These are phyloP conservation scores for Lota lota DNA, from an alignment of 2,113 vertebrate species.

Conservation along the genomic window DNA sequence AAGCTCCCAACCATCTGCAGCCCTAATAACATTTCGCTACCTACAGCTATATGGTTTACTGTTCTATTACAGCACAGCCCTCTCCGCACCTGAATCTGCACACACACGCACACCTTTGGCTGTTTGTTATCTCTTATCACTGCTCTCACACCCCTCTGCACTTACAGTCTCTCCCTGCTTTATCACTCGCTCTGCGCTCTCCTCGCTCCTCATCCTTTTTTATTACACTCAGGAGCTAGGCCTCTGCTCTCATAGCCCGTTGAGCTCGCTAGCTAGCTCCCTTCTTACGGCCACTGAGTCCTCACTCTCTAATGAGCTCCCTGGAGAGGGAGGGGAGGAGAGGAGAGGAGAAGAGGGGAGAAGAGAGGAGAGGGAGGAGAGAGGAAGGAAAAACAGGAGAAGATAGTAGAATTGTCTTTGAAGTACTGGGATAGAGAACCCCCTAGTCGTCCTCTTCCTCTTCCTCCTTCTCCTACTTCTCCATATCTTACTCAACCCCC, in stretches of 20 bases:
- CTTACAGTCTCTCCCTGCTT: constrained; percentile 1
- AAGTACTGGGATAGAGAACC: no score
- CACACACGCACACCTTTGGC: constrained; percentile 3
- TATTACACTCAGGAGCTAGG: constrained; percentile 2
- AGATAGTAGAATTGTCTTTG: neutral
- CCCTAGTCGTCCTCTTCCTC: no score
- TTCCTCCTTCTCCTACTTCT: no score
- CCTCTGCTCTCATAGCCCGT: constrained; percentile 31
- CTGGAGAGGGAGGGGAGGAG: constrained; percentile 48
- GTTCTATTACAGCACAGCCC: constrained; percentile 40
- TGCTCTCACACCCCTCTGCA: neutral
- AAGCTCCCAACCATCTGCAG: constrained; percentile 54
- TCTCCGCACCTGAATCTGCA: constrained; percentile 10
- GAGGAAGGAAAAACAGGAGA: neutral
- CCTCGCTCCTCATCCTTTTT: neutral
- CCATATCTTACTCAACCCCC: no score
- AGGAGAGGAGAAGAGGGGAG: neutral
- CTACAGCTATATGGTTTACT: constrained; percentile 37
- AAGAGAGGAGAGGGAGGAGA: constrained; percentile 1
- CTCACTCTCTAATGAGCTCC: constrained; percentile 65
- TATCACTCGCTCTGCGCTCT: neutral
- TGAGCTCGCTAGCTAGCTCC: constrained; percentile 25
- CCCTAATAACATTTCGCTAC: constrained; percentile 58
- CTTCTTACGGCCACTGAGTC: constrained; percentile 39
- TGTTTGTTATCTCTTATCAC: constrained; percentile 7